phyloP scores from a whole-genome alignment of 2,113 vertebrate species.

The Holacanthus passer region DNA sequence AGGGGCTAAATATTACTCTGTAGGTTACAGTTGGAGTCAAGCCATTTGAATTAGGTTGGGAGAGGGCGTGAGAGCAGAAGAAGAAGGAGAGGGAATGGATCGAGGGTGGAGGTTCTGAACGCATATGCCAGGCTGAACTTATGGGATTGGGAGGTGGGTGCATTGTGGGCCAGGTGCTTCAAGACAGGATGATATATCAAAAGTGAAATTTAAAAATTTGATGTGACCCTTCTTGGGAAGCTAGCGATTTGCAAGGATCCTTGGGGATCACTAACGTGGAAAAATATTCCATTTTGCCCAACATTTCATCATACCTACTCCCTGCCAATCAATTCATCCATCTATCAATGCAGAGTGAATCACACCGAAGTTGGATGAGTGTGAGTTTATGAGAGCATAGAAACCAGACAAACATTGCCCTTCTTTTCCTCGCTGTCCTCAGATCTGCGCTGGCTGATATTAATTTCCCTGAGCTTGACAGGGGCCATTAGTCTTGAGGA shows the following conservation, averaged over 20 bases:
- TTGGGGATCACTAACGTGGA: not conserved
- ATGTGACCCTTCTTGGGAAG: not conserved
- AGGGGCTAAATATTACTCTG: constrained; percentile 70
- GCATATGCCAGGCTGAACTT: constrained; percentile 27
- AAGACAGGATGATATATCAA: not conserved
- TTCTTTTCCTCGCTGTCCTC: constrained; percentile 45
- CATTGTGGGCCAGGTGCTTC: constrained; percentile 24
- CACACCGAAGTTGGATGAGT: constrained; percentile 54
- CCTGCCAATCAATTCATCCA: not conserved
- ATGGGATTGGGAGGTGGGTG: constrained; percentile 27
- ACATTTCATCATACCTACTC: constrained; percentile 1
- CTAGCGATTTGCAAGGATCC: not conserved
- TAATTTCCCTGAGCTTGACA: constrained; percentile 77
- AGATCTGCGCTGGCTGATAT: constrained; percentile 72
- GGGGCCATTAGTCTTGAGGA: constrained; percentile 74
- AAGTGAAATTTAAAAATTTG: not conserved
- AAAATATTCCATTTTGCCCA: not conserved
- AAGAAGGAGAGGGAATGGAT: constrained; percentile 46
- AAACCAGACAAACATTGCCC: constrained; percentile 63
- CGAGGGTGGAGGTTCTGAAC: constrained; percentile 55
- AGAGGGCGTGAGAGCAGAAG: constrained; percentile 57
- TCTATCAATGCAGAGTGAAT: constrained; percentile 53
- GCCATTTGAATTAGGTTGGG: constrained; percentile 75
- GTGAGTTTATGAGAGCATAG: constrained; percentile 18
- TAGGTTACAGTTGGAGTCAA: constrained; percentile 63